Evolutionary conservation across 2,113 vertebrate genomes (phyloP).

Genomic region (Spheniscus mendiculus): DNA sequence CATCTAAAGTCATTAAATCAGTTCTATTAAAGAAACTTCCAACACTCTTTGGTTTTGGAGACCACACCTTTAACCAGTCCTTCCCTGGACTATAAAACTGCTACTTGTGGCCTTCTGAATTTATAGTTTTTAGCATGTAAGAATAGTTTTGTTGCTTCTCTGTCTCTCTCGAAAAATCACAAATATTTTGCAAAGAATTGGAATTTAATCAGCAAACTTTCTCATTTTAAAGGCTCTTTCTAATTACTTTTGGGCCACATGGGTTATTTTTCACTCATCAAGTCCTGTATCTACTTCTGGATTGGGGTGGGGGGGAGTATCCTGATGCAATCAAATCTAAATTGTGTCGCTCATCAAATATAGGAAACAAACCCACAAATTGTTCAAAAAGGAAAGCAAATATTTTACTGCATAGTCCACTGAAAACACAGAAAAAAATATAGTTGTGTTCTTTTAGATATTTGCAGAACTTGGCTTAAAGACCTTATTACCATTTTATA

Average conservation of each 20-base stretch:
- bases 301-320: not conserved
- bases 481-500: not conserved
- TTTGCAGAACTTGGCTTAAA: not conserved
- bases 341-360: not conserved
- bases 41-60: not conserved
- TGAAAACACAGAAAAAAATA: not conserved
- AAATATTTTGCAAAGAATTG: not conserved
- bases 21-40: not conserved
- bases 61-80: not conserved
- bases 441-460: not conserved
- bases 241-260: not conserved
- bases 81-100: not conserved
- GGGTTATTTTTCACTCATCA: not conserved
- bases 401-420: not conserved
- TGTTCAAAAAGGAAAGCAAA: not conserved
- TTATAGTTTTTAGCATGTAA: not conserved
- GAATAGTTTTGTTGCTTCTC: not conserved
- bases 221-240: not conserved
- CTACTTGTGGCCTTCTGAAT: not conserved
- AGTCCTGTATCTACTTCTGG: not conserved
- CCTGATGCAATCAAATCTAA: not conserved
- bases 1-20: not conserved
- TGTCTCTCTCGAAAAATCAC: not conserved
- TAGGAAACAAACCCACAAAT: not conserved
- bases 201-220: not conserved